Percentiles rank a stretch among this genome's conserved stretches.
These are phyloP conservation scores for Knipowitschia caucasica DNA, from an alignment of 2,797 vertebrate genomes.

Conservation along the genomic window DNA sequence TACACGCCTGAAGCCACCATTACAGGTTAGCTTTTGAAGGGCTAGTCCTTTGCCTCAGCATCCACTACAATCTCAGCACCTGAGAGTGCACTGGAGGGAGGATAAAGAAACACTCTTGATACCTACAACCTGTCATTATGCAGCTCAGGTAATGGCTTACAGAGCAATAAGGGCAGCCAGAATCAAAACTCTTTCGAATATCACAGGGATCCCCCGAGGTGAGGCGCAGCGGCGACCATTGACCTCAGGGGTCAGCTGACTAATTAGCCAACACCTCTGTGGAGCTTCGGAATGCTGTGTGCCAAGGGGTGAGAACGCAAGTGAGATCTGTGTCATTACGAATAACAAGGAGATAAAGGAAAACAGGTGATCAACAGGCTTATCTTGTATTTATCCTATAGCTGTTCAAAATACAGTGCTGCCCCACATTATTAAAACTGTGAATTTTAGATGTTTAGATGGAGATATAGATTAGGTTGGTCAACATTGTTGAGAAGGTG, in stretches of 20 bases:
- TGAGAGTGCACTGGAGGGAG: conserved; percentile 27
- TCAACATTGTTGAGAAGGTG: too few relatives aligned
- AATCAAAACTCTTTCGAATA: conserved; percentile 67
- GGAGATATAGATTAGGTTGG: too few relatives aligned
- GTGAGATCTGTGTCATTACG: conserved; percentile 44
- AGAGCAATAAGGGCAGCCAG: conserved; percentile 48
- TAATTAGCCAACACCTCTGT: conserved; percentile 75
- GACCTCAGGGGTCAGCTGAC: conserved; percentile 62
- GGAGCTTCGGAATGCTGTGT: conserved; percentile 64
- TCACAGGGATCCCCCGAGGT: conserved; percentile 60
- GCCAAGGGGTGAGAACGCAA: conserved; percentile 50
- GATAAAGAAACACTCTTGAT: conserved; percentile 47
- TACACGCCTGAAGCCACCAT: conserved; percentile 33
- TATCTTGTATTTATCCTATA: conserved; percentile 26
- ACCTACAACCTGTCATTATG: conserved; percentile 60
- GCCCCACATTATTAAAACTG: neutral
- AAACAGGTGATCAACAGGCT: conserved; percentile 44
- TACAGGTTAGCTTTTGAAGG: conserved; percentile 44
- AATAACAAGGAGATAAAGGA: conserved; percentile 38
- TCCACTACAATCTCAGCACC: conserved; percentile 25
- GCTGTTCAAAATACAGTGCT: neutral
- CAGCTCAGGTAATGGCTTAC: conserved; percentile 45
- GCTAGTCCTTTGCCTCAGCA: conserved; percentile 28
- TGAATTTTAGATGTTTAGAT: neutral
- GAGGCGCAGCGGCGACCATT: conserved; percentile 50